A percentile compares a stretch with the other conserved stretches of the same genome.
phyloP scores from a whole-genome alignment of 2,797 vertebrate species.

The Botia almorhae region DNA sequence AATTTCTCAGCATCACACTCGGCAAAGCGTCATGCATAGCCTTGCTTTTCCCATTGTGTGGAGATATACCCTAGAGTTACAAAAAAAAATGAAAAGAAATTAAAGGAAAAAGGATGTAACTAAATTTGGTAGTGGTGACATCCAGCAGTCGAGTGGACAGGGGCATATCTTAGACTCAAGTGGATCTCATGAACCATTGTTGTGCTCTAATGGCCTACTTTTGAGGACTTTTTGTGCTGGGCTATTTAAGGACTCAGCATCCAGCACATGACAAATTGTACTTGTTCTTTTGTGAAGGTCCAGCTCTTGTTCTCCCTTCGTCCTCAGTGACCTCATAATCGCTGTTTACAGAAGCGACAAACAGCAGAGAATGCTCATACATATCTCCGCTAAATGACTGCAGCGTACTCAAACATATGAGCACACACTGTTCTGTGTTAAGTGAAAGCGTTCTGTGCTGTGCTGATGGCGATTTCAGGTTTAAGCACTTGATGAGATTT shows the following conservation, averaged over 20 bases:
- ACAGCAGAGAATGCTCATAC: slow-evolving; percentile 45
- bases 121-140: slow-evolving; percentile 33
- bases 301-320: slow-evolving; percentile 76
- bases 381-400: slow-evolving; percentile 47
- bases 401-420: slow-evolving; percentile 25
- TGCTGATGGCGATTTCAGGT: slow-evolving; percentile 21
- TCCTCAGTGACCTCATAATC: slow-evolving; percentile 56
- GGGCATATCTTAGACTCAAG: slow-evolving; percentile 46
- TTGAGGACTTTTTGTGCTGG: slow-evolving; percentile 80
- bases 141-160: slow-evolving; percentile 47
- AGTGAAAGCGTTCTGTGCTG: slow-evolving; percentile 10
- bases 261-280: slow-evolving; percentile 83
- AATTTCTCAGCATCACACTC: slow-evolving; percentile 14
- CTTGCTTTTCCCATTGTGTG: slow-evolving; percentile 33
- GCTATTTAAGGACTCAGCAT: slow-evolving; percentile 83
- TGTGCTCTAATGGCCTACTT: slow-evolving; percentile 81
- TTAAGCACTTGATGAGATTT: slow-evolving; percentile 25
- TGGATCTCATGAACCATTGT: slow-evolving; percentile 59
- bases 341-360: slow-evolving; percentile 46
- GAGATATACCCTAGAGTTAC: slow-evolving; percentile 6
- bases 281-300: slow-evolving; percentile 79
- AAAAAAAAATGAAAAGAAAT: not conserved
- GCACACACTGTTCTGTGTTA: slow-evolving; percentile 20
- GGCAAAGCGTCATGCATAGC: slow-evolving; percentile 2
- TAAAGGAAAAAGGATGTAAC: slow-evolving; percentile 33